Percentiles rank a stretch among this genome's conserved stretches.
These are phyloP conservation scores for Oryzias melastigma DNA, from an alignment of 2,113 vertebrate genomes.

Conservation along the genomic window DNA sequence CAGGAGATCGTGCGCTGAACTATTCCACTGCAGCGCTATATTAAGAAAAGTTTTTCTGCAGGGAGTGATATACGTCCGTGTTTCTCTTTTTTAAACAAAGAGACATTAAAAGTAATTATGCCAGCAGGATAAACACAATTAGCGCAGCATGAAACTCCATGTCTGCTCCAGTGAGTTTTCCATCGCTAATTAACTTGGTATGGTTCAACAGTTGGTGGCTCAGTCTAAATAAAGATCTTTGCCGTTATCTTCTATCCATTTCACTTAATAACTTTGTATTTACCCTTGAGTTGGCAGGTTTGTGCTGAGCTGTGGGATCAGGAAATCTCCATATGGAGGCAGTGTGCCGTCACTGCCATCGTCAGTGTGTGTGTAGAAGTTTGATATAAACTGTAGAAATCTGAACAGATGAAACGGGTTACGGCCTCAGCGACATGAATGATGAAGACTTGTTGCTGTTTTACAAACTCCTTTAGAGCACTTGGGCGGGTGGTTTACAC, in stretches of 20 bases:
- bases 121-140: slow-evolving; percentile 60
- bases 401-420: too few species aligned
- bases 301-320: neutral
- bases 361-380: slow-evolving; percentile 9
- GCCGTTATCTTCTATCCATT: slow-evolving; percentile 13
- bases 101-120: slow-evolving; percentile 64
- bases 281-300: slow-evolving; percentile 4
- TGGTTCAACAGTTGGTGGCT: slow-evolving; percentile 42
- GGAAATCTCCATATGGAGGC: slow-evolving; percentile 1
- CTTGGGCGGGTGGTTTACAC: slow-evolving; percentile 25
- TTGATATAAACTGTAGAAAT: neutral
- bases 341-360: slow-evolving; percentile 23
- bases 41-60: slow-evolving; percentile 35
- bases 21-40: slow-evolving; percentile 20
- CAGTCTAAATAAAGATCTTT: slow-evolving; percentile 12
- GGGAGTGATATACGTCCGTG: slow-evolving; percentile 13
- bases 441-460: too few species aligned
- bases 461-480: too few species aligned
- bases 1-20: slow-evolving; percentile 36
- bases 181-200: slow-evolving; percentile 42
- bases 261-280: slow-evolving; percentile 20
- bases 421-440: too few species aligned
- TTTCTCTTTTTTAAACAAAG: slow-evolving; percentile 19
- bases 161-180: slow-evolving; percentile 19
- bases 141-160: slow-evolving; percentile 42